These are phyloP conservation scores for Scomber scombrus DNA, from an alignment of 2,113 vertebrate species.

Conservation along the genomic window DNA sequence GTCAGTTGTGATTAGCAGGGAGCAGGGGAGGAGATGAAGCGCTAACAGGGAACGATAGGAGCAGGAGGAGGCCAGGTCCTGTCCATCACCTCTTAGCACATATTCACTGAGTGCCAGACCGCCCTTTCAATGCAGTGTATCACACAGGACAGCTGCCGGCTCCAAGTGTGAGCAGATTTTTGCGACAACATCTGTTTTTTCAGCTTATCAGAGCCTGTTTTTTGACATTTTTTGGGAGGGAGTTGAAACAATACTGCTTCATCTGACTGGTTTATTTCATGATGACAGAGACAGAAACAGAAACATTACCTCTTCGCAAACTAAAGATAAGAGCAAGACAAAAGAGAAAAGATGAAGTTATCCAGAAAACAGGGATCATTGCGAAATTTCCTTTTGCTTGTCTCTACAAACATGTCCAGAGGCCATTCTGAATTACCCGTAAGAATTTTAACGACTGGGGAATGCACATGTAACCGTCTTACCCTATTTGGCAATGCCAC, in stretches of 20 bases:
- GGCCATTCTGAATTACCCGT: conserved; percentile 65
- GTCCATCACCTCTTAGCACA: conserved; percentile 72
- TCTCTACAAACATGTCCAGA: conserved; percentile 41
- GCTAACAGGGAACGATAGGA: conserved; percentile 75
- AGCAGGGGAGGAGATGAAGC: conserved; percentile 51
- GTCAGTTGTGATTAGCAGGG: conserved; percentile 72
- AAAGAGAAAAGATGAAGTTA: conserved; percentile 34
- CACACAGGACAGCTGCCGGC: conserved; percentile 51
- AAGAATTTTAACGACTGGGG: conserved; percentile 73
- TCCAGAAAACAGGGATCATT: conserved; percentile 35
- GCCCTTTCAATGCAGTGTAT: conserved; percentile 43
- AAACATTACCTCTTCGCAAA: conserved; percentile 59
- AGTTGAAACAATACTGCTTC: conserved; percentile 57
- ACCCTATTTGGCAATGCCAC: conserved; percentile 71
- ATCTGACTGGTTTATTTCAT: conserved; percentile 51
- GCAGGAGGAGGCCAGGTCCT: conserved; percentile 66
- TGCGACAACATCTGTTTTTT: conserved; percentile 28
- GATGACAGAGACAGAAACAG: conserved; percentile 57
- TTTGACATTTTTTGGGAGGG: not conserved
- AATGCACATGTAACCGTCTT: conserved; percentile 58
- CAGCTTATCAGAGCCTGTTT: conserved; percentile 16
- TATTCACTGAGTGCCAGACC: conserved; percentile 42
- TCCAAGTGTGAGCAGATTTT: conserved; percentile 38
- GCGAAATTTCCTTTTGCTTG: conserved; percentile 30
- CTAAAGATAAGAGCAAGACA: conserved; percentile 50